These are phyloP conservation scores for Nesidiocoris tenuis DNA, from an alignment of 2,888 invertebrate species.

Conservation along the genomic window DNA sequence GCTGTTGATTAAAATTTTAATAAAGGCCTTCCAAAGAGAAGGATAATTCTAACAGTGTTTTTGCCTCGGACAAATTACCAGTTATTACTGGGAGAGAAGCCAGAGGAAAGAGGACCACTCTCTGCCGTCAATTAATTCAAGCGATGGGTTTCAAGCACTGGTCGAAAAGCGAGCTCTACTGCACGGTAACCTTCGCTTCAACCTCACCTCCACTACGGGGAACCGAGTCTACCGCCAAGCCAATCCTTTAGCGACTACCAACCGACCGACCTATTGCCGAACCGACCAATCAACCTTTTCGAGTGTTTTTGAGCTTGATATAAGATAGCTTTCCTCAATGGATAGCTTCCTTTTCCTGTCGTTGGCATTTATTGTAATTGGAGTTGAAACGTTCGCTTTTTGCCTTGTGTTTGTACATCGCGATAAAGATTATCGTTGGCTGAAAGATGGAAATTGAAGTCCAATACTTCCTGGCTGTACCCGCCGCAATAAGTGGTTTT, in stretches of 20 bases:
- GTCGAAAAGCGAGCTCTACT: neutral
- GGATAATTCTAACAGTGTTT: constrained; percentile 28
- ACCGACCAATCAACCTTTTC: neutral
- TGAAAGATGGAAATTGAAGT: too few species aligned
- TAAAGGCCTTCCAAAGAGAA: constrained; percentile 13
- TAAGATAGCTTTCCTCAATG: neutral
- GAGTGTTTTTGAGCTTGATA: neutral
- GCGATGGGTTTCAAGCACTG: constrained; percentile 23
- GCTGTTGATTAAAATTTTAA: constrained; percentile 30
- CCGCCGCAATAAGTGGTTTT: too few species aligned
- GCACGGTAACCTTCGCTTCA: neutral
- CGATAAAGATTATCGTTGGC: too few species aligned
- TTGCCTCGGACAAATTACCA: constrained; percentile 27
- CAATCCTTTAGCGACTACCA: too few species aligned
- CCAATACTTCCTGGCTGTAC: too few species aligned
- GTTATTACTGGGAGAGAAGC: constrained; percentile 26
- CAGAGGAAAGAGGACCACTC: constrained; percentile 15
- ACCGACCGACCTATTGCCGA: neutral
- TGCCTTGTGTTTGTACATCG: too few species aligned
- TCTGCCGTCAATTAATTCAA: constrained; percentile 22
- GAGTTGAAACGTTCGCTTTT: too few species aligned
- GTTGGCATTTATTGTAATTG: too few species aligned
- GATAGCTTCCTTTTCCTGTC: neutral
- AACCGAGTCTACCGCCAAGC: neutral
- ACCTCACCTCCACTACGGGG: neutral